These are phyloP conservation scores for Polia nebulosa DNA, from an alignment of 2,888 invertebrate genomes.

Conservation along the genomic window DNA sequence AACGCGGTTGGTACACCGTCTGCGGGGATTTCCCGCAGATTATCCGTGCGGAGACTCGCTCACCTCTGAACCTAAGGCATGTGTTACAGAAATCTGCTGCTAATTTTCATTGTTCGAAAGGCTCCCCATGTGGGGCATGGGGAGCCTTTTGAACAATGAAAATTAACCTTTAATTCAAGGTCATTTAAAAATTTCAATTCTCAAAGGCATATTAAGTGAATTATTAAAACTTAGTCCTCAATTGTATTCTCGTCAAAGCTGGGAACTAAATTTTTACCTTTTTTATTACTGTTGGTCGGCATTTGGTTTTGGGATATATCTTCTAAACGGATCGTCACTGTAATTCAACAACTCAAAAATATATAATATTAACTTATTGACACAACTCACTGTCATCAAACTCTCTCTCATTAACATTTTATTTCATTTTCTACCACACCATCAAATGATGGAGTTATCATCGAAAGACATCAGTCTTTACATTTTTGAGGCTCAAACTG, in stretches of 20 bases:
- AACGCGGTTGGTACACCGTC: not conserved
- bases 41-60: not conserved
- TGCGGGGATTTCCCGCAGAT: not conserved
- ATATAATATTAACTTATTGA: not conserved
- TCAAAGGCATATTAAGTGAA: not conserved
- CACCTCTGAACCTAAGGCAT: not conserved
- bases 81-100: not conserved
- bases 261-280: not conserved
- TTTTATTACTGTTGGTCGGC: not conserved
- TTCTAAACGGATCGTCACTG: not conserved
- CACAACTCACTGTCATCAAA: constrained; percentile 1
- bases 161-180: not conserved
- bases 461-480: not conserved
- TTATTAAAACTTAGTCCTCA: not conserved
- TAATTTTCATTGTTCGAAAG: no score
- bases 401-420: not conserved
- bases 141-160: not conserved
- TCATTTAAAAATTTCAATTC: no score
- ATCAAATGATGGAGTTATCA: not conserved
- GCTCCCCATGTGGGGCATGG: no score
- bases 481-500: not conserved
- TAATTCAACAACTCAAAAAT: constrained; percentile 1
- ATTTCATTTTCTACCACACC: not conserved
- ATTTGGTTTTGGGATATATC: no score
- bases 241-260: not conserved